Base-by-base conservation (phyloP, 1,140 invertebrate genomes). In the Triops longicaudatus region DNA sequence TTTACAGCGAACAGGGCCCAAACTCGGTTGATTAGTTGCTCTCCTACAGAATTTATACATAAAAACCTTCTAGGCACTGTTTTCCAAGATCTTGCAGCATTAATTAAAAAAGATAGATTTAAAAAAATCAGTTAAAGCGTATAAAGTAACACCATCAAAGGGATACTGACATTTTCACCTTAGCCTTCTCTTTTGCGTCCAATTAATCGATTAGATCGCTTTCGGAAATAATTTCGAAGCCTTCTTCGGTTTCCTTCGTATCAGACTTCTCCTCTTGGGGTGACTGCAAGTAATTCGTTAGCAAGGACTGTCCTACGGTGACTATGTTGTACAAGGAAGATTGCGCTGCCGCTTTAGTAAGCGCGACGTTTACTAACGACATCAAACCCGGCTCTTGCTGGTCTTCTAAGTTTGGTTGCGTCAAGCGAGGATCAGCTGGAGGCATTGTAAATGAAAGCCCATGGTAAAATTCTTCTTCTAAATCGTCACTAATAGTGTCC, bases 11-110 rank as follows among this genome's bases (percentile, higher is more conserved):
- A 63, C 14, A 17, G 22, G 14, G 50, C 17, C 50, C 4, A 1
- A 14, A n/a, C 50, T 12, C 50, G 50, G 50, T 17, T 63, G 17
- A n/a, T 14, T 63, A 22, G 31, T 22, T n/a, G 50, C 50, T 63
- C 17, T 22, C n/a, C 50, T 37, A 37, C 31, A 37, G 31, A 37
- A 37, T 37, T 37, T 37, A 7, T 37, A 37, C 31, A 37, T 7
- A 37, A 37, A 44, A 63, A 63, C 50, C 50, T 63, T n/a, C n/a
- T 63, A 63, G 50, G n/a, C 50, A 63, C 50, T 63, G 14, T 63
- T 14, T n/a, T n/a, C 44, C 31, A 37, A 37, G 31, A 37, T 37
- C 31, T 37, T 37, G 31, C 31, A 37, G 31, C 31, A 37, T 37
- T 37, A 37, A 37, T 37, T 37, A 37, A 37, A 37, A 37, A 37